phyloP scores from a whole-genome alignment of 2,113 vertebrate species.

The Oxyruncus cristatus region DNA sequence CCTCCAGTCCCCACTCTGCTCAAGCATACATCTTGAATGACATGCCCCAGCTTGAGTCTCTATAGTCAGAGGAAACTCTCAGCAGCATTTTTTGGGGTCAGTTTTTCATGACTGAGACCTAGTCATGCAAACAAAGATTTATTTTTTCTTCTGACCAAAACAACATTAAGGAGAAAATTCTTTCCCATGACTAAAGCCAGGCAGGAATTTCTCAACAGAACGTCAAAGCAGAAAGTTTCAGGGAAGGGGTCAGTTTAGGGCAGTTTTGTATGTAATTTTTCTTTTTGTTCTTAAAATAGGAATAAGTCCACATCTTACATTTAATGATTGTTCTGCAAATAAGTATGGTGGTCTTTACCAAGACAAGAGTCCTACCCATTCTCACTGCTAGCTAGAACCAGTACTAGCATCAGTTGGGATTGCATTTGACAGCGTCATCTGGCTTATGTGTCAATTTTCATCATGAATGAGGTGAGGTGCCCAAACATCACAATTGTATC shows the following conservation, averaged over 20 bases:
- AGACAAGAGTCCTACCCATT: not conserved
- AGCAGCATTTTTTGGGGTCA: conserved; percentile 28
- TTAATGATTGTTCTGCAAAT: not conserved
- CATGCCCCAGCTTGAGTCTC: not conserved
- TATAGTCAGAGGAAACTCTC: not conserved
- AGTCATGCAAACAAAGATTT: conserved; percentile 62
- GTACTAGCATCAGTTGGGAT: not conserved
- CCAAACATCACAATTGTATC: not conserved
- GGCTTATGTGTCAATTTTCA: not conserved
- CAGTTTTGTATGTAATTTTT: not conserved
- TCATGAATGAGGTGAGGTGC: not conserved
- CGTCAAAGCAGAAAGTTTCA: not conserved
- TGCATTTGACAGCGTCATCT: not conserved
- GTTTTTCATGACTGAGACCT: conserved; percentile 58
- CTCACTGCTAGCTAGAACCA: not conserved
- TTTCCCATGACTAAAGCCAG: conserved; percentile 41
- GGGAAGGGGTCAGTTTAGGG: not conserved
- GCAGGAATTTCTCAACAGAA: conserved; percentile 1
- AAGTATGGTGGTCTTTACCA: not conserved
- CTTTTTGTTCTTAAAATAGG: not conserved
- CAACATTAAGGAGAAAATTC: conserved; percentile 46
- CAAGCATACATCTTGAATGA: not conserved
- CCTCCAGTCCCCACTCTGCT: not conserved
- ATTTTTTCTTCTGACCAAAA: conserved; percentile 54
- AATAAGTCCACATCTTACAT: not conserved